Evolutionary conservation across 2,113 vertebrate genomes (phyloP).

Genomic region (Serinus canaria): DNA sequence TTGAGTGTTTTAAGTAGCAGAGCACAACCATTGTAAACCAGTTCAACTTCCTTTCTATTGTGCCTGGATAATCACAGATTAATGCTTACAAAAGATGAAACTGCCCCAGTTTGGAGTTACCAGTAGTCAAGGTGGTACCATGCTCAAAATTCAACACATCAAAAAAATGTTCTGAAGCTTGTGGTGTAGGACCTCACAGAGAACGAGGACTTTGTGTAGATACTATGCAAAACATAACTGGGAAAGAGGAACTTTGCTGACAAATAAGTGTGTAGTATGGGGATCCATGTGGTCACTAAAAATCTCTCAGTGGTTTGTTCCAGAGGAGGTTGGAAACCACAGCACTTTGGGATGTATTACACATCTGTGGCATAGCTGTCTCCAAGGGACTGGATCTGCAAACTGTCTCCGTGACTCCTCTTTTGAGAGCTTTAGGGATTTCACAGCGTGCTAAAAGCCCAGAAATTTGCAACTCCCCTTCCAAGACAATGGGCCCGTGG

Average conservation of each 20-base stretch:
- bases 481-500: slow-evolving; percentile 4
- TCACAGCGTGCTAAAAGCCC: neutral
- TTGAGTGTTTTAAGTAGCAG: neutral
- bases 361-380: neutral
- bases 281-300: neutral
- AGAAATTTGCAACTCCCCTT: neutral
- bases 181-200: neutral
- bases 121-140: neutral
- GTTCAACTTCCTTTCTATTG: neutral
- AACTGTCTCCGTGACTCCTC: neutral
- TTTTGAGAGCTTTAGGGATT: neutral
- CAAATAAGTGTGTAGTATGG: neutral
- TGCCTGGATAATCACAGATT: neutral
- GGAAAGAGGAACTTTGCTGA: neutral
- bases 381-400: neutral
- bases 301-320: neutral
- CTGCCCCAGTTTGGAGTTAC: neutral
- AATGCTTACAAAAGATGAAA: neutral
- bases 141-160: accelerated
- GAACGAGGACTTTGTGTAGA: neutral
- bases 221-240: neutral
- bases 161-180: neutral
- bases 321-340: neutral
- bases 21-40: neutral
- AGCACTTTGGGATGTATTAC: neutral